Evolutionary conservation across 2,888 invertebrate genomes (phyloP), one percentile per base, ranked within the genome.

Genomic region (Tetragonula carbonaria): DNA sequence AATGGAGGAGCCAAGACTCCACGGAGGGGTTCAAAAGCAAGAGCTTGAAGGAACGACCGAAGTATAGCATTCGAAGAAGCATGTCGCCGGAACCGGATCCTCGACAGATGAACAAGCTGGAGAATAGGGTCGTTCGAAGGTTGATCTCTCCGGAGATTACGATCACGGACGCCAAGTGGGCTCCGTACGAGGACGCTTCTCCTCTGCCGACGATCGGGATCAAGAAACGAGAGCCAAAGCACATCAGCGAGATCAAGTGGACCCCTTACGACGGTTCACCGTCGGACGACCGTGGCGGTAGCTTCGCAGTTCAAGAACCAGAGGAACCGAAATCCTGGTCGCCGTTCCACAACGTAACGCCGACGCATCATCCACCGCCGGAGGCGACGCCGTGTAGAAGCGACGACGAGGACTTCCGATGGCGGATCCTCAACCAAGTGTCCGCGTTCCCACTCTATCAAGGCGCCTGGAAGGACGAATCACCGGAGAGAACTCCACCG

Each of bases 371-470:
- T 85, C 94, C 94, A 33, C 94, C 94, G 4, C 93, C 94, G 14
- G 88, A 85, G 23, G 90, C 91, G 5, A 86, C 92, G 2, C 89
- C 91, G 0, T 71, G 82, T 18, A 86, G 77, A 23, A 79, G 84
- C 71, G 91, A 91, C 84, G 93, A 93, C 66, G 94, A 94, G n/a
- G 92, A 92, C 21, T 92, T 91, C 71, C 93, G 94, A 5, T 92
- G 92, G 94, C 90, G 93, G 38, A 92, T 94, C 21, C 88, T 94
- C 45, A 94, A 94, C 70, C 92, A 93, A 84, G 91, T 94, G 16
- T 92, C 93, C 8, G 94, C 94, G 38, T 94, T 94, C 45, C 94
- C 94, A 4, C 79, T 94, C 16, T 94, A 94, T 62, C 94, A 94
- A 77, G 94, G 94, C 23, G 94, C 91, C 16, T 94, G 94, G 94